These are phyloP conservation scores for Camponotus vicinus DNA, from an alignment of 1,140 invertebrate species.

Conservation along the genomic window DNA sequence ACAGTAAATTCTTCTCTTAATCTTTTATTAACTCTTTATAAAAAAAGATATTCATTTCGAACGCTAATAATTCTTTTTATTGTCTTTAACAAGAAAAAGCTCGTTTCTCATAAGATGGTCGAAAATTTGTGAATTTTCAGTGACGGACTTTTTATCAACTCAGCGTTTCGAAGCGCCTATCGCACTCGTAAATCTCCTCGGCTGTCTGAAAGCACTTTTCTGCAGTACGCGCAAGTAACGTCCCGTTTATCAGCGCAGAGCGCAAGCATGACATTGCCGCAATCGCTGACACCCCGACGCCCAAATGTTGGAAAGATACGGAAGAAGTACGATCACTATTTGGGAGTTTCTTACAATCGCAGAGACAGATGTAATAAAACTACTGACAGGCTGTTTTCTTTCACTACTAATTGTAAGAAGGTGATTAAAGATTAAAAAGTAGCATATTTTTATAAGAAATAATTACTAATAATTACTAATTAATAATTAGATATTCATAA, in stretches of 20 bases:
- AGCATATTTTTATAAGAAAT: neutral
- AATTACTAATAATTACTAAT: no score
- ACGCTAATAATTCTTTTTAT: slow-evolving; percentile 1
- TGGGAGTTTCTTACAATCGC: slow-evolving; percentile 35
- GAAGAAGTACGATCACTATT: slow-evolving; percentile 39
- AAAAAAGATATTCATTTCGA: neutral
- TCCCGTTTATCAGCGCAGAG: slow-evolving; percentile 69
- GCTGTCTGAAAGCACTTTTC: slow-evolving; percentile 73
- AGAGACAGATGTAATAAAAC: slow-evolving; percentile 39
- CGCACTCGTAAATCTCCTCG: slow-evolving; percentile 62
- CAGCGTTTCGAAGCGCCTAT: slow-evolving; percentile 62
- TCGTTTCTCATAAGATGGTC: slow-evolving; percentile 54
- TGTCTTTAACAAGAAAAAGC: slow-evolving; percentile 10
- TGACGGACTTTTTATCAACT: slow-evolving; percentile 66
- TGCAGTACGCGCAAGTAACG: slow-evolving; percentile 64
- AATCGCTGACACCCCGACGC: slow-evolving; percentile 63
- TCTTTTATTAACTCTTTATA: neutral
- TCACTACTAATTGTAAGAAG: neutral
- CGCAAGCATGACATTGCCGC: slow-evolving; percentile 64
- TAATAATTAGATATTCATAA: neutral
- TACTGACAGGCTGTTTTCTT: neutral
- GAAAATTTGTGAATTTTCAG: slow-evolving; percentile 53
- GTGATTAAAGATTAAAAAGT: neutral
- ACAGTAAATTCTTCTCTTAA: neutral
- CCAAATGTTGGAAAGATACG: slow-evolving; percentile 56